A percentile compares a stretch with the other conserved stretches of the same genome.
phyloP scores from a whole-genome alignment of 2,888 invertebrate species.

The Pheosia tremula region DNA sequence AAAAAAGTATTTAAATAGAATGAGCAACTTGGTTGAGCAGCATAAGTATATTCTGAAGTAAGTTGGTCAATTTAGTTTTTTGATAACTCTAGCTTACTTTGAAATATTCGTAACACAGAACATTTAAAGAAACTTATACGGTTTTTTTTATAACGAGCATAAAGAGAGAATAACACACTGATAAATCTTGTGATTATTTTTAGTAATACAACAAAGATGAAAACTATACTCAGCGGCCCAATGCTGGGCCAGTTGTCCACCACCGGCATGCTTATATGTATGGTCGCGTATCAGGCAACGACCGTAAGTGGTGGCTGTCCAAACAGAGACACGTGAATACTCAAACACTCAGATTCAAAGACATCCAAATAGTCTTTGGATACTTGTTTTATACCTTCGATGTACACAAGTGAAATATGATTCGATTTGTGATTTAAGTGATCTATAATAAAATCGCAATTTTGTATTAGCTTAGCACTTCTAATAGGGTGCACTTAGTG shows the following conservation, averaged over 20 bases:
- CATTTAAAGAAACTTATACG: not conserved
- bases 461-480: no score
- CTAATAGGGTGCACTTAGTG: no score
- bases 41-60: slow-evolving; percentile 65
- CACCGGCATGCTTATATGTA: slow-evolving; percentile 69
- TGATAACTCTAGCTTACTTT: no score
- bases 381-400: no score
- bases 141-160: no score
- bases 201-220: slow-evolving; percentile 61
- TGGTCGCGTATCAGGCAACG: slow-evolving; percentile 67
- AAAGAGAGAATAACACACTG: no score
- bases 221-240: slow-evolving; percentile 59
- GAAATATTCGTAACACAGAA: not conserved
- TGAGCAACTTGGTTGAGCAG: slow-evolving; percentile 60
- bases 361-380: no score
- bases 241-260: slow-evolving; percentile 67
- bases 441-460: no score
- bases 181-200: slow-evolving; percentile 10
- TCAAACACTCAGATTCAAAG: no score
- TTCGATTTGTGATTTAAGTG: no score
- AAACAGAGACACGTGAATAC: not conserved
- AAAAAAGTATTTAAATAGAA: slow-evolving; percentile 49
- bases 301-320: slow-evolving; percentile 50
- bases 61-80: slow-evolving; percentile 24
- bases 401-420: no score